Base-by-base conservation (phyloP, 2,797 vertebrate species). In the Vipera ursinii region DNA sequence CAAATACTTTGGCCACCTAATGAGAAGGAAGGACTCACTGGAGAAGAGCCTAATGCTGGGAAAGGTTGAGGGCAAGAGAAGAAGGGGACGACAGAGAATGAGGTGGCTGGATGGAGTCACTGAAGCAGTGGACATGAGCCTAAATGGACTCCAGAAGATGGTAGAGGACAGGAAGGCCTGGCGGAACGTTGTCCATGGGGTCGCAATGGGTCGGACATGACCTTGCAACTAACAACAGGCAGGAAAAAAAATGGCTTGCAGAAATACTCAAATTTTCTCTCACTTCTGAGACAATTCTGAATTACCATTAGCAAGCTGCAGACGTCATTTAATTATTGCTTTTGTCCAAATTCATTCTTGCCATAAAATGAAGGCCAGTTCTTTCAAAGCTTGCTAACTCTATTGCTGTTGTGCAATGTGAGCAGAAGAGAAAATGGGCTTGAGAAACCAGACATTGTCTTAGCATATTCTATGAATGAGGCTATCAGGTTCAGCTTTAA, bases 211-310 rank as follows among this genome's bases (percentile, higher is more conserved):
- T 38, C 38, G 38, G 38, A 38, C 38, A 38, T 38, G 38, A 38
- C 38, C 1, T 32, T 38, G 38, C 38, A 38, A 38, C 38, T 38
- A 38, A 38, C 38, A 38, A 38, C 38, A 88, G 2, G 53, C 73
- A 88, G 51, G 55, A 78, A 86, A 9, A 87, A 94, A 88, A n/a
- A 91, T 93, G 93, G 61, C 78, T 48, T 87, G 13, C 22, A 55
- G 53, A 93, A 78, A 93, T 65, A 61, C 90, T 51, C 88, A 92
- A 38, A 92, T 69, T 93, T 91, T 82, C 85, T 91, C n/a, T 93
- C 1, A 0, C 3, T 59, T 89, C 90, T 87, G 38, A 86, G 55
- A 85, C 44, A 51, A 86, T 26, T 20, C 82, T 59, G 51, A 89
- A 55, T 48, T 85, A 24, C 57, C 92, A 17, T 89, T 60, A 96